A percentile compares a stretch with the other conserved stretches of the same genome.
Conservation (phyloP, 2,797 vertebrate species). For the Euthynnus affinis region DNA sequence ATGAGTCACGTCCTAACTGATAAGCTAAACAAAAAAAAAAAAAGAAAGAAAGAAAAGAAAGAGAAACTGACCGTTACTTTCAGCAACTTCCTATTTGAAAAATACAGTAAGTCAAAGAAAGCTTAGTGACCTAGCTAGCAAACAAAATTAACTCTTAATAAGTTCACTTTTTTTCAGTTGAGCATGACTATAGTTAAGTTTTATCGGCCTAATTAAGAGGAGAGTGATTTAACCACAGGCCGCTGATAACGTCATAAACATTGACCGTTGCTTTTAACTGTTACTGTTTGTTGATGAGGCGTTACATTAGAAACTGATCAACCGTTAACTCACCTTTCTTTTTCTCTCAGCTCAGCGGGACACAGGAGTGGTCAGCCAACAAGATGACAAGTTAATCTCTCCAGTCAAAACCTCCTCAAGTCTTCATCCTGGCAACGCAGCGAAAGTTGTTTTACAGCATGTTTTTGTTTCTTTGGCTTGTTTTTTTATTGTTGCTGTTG, state of each 20-base stretch:
- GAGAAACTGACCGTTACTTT: slow-evolving; percentile 52
- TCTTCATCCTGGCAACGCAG: slow-evolving; percentile 76
- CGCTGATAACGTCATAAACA: neutral
- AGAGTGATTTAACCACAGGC: slow-evolving; percentile 25
- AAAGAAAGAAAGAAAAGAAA: no score
- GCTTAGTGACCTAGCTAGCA: neutral
- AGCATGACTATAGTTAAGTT: neutral
- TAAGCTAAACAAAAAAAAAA: neutral
- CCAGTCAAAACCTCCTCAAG: slow-evolving; percentile 60
- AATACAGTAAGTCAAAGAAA: slow-evolving; percentile 4
- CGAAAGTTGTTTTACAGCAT: slow-evolving; percentile 60
- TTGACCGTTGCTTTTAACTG: neutral
- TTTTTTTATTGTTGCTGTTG: slow-evolving; percentile 43
- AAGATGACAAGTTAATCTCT: slow-evolving; percentile 56
- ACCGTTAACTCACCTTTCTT: slow-evolving; percentile 79
- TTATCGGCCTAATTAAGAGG: neutral
- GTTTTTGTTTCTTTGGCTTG: slow-evolving; percentile 35
- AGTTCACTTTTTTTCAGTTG: neutral
- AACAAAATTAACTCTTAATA: neutral
- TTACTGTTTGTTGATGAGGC: neutral
- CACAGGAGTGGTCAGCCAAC: slow-evolving; percentile 28
- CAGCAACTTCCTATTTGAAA: slow-evolving; percentile 24
- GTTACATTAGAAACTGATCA: slow-evolving; percentile 46
- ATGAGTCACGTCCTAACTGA: slow-evolving; percentile 16
- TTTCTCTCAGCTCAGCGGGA: slow-evolving; percentile 44